Evolutionary conservation across 2,888 invertebrate species (phyloP), one percentile per base, ranked within the genome.

Genomic region (Plebejus melissa): DNA sequence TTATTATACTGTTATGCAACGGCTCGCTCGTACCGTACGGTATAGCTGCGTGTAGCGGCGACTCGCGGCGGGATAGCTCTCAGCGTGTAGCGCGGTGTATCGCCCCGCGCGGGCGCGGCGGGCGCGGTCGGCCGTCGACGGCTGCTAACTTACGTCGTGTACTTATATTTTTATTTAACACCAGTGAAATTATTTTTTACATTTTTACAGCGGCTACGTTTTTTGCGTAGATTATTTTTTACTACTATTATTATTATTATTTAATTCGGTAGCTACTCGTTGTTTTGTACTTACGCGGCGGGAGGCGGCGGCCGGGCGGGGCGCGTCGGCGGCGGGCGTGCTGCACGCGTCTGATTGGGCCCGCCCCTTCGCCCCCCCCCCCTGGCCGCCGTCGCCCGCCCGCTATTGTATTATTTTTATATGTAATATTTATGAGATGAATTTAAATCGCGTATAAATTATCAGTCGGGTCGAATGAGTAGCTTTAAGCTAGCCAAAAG

Each of bases 91-190:
- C 65, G 65, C 13, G 3, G 46, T 22, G 11, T 11, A n/a, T 70
- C 60, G 60, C 22, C 65, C 32, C 65, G 65, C 3, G 65, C 60
- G 60, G 60, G 65, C 65, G 65, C 28, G 32, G 65, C 32, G 54
- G 65, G 32, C 32, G 54, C 76, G 75, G 75, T 65, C 65, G 65
- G 32, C 65, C 13, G 65, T 16, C 65, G 65, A 77, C 80, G 80
- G 80, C 79, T 81, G 82, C 82, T 82, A 79, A 81, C 81, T 82
- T 83, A 82, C 80, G 77, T 65, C 74, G 77, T 79, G 80, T 81
- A 81, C 80, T 82, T 80, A 80, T 80, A 74, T 69, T 78, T 78
- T 79, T 77, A 79, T 78, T 75, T 77, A 80, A 81, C 80, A 81
- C 82, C 82, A 82, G 83, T 82, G 83, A 82, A 79, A 79, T 78